Evolutionary conservation across 2,888 invertebrate genomes (phyloP), one percentile per base, ranked within the genome.

Genomic region (Micoletzkya japonica): DNA sequence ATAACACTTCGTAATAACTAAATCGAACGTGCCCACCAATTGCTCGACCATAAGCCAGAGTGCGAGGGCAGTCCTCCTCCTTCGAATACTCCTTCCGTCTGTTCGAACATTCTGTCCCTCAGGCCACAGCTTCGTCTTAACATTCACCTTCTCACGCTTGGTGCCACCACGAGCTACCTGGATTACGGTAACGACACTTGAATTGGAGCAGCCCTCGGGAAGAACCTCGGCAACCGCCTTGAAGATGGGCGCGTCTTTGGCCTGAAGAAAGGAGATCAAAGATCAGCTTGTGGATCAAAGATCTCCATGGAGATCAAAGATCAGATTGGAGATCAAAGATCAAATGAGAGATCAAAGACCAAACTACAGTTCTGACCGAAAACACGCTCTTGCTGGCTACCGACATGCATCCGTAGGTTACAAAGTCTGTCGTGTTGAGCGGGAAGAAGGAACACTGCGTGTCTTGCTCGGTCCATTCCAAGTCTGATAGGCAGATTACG

Each of bases 361-460:
- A 39, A 10, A 39, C 39, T 39, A 17, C 17, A n/a, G n/a, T 4
- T 10, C 49, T 26, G 44, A 63, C 63, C 32, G 30, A 50, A 32
- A 63, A 54, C 36, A 66, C 54, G n/a, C 36, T 36, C 54, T 66
- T 66, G 54, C 36, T 66, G 14, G 64, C 37, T 20, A 66, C 36
- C 28, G 36, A 30, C 64, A 66, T 66, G n/a, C 54, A 26, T 24
- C 64, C 64, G 37, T 36, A 66, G 14, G 30, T 37, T 26, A 37
- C 36, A 26, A 2, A 30, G 14, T 36, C 37, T 14, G 30, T 54
- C 6, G 20, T 17, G 10, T 66, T 66, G 28, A 66, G 52, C 26
- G 64, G 64, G 28, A 66, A 66, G 36, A 37, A 54, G 36, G 64
- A 63, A 10, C 64, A 52, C 63, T 63, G 50, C 63, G 44, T 66